Evolutionary conservation across 2,113 vertebrate genomes (phyloP).

Genomic region (Oryzias curvinotus): DNA sequence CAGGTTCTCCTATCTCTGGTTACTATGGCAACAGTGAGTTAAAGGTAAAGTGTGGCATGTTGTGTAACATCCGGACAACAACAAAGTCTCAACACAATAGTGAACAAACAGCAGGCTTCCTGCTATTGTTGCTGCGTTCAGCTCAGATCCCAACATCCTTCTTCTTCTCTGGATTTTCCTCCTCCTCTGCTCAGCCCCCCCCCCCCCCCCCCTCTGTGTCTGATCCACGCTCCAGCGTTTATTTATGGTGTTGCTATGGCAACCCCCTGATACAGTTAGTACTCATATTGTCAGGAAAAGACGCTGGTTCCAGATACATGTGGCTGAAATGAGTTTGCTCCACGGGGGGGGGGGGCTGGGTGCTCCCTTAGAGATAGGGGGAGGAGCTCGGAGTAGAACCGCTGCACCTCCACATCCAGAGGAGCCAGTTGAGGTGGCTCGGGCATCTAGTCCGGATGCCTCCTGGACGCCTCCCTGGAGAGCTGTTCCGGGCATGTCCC

Average conservation of each 20-base stretch:
- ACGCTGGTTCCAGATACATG: no score
- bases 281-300: not conserved
- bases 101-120: conserved; percentile 57
- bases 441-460: no score
- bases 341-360: no score
- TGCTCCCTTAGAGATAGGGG: no score
- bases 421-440: no score
- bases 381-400: no score
- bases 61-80: conserved; percentile 50
- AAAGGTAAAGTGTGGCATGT: conserved; percentile 47
- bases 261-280: conserved; percentile 21
- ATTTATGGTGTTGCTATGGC: conserved; percentile 32
- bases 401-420: no score
- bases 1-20: conserved; percentile 8
- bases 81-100: conserved; percentile 45
- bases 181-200: not conserved
- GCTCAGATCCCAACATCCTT: conserved; percentile 27
- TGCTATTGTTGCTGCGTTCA: conserved; percentile 41
- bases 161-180: not conserved
- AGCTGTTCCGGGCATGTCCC: no score
- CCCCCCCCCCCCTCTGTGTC: conserved; percentile 10
- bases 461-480: no score
- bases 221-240: conserved; percentile 1
- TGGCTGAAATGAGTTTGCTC: no score
- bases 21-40: conserved; percentile 16